Conservation (phyloP, 2,797 vertebrate genomes). For the Astyanax mexicanus region DNA sequence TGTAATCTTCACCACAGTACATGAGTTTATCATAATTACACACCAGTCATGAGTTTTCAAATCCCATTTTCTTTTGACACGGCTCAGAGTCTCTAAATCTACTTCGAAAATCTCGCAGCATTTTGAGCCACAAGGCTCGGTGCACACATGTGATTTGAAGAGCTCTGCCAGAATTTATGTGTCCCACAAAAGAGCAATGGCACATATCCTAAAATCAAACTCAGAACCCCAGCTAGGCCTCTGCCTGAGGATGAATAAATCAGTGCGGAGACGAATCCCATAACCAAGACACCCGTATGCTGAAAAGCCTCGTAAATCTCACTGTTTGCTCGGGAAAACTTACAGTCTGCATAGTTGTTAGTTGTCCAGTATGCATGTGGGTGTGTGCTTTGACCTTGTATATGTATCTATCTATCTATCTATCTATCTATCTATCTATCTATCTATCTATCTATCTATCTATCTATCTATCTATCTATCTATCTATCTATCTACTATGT, state of each 20-base stretch:
- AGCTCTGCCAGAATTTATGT: constrained; percentile 40
- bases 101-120: constrained; percentile 64
- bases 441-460: too few relatives aligned
- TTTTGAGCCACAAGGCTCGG: constrained; percentile 65
- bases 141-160: constrained; percentile 64
- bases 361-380: constrained; percentile 1
- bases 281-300: constrained; percentile 67
- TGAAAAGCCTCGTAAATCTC: constrained; percentile 71
- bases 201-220: constrained; percentile 77
- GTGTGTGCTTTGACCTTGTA: too few relatives aligned
- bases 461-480: too few relatives aligned
- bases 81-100: constrained; percentile 48
- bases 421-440: not conserved
- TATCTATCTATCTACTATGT: too few relatives aligned
- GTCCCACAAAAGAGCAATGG: constrained; percentile 70
- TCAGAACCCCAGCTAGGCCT: constrained; percentile 57
- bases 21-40: constrained; percentile 54
- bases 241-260: constrained; percentile 37
- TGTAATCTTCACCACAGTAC: constrained; percentile 31
- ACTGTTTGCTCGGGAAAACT: constrained; percentile 37
- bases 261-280: constrained; percentile 63
- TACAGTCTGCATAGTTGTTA: constrained; percentile 50
- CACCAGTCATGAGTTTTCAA: constrained; percentile 30
- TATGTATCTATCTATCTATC: too few relatives aligned
- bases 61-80: constrained; percentile 35